Conservation (phyloP, 2,888 invertebrate genomes). For the Plebejus argus region DNA sequence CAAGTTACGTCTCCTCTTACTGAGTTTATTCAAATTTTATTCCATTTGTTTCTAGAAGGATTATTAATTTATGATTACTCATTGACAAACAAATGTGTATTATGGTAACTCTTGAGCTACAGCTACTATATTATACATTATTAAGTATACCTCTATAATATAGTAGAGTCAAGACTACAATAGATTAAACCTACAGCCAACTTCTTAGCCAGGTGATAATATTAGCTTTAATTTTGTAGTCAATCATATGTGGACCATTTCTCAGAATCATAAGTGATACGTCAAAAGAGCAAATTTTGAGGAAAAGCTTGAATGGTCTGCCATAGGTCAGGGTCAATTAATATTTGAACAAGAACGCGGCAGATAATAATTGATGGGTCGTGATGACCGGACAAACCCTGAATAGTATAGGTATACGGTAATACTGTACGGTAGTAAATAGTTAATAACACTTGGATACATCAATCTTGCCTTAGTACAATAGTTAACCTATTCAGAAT, state of each 20-base stretch:
- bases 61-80: too few species aligned
- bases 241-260: neutral
- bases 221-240: too few species aligned
- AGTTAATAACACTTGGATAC: too few species aligned
- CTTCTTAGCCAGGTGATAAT: too few species aligned
- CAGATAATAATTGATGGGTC: neutral
- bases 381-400: neutral
- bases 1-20: neutral
- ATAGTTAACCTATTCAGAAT: too few species aligned
- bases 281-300: neutral
- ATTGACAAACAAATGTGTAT: too few species aligned
- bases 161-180: too few species aligned
- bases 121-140: too few species aligned
- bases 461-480: too few species aligned
- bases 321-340: neutral
- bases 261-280: neutral
- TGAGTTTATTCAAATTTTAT: neutral
- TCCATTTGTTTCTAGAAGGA: neutral
- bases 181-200: too few species aligned
- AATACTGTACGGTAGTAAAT: neutral
- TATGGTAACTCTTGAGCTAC: too few species aligned
- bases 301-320: neutral
- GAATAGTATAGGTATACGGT: neutral
- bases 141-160: too few species aligned
- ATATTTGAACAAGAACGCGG: slow-evolving; percentile 7